Evolutionary conservation across 2,797 vertebrate species (phyloP), one percentile per base, ranked within the genome.

Genomic region (Streptopelia turtur): DNA sequence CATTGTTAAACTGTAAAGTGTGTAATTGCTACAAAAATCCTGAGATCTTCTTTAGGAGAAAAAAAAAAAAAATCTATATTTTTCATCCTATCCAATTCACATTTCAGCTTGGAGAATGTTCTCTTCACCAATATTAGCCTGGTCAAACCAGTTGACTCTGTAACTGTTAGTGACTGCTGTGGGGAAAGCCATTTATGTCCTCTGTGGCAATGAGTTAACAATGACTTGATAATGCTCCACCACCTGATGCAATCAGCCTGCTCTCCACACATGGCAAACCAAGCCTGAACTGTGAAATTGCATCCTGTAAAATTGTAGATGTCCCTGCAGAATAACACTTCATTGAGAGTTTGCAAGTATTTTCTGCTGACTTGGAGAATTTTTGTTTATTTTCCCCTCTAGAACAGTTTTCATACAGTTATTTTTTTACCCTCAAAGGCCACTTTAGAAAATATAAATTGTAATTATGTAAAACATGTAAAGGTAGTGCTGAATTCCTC

Each of bases 281-380:
- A 91, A 96, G 83, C 78, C 59, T 93, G 89, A 96, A 94, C 83
- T 96, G 68, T 83, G 90, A 97, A 97, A 87, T 83, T 91, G 45
- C 35, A 78, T 93, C 92, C 83, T 65, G 85, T 90, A 96, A 96
- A 94, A 61, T 64, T 80, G 74, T 89, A 71, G 50, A n/a, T 86
- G 68, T 96, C 74, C 86, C 69, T 94, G 59, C 39, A 92, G 78
- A 95, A 94, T 76, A 94, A 80, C 74, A 93, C 64, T 96, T 97
- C 86, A 77, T 64, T 90, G 71, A 94, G 83, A 92, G 52, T 85
- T 89, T 89, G 35, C 68, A 70, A 86, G 83, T 60, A 77, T 82
- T 93, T 96, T 91, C 94, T 94, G 63, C 93, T 90, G 85, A 96
- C 66, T 90, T 92, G 55, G 17, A 78, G 69, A 79, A 64, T 90